These are phyloP conservation scores for Liodrosophila aerea DNA, from an alignment of 2,888 invertebrate species.

Conservation along the genomic window DNA sequence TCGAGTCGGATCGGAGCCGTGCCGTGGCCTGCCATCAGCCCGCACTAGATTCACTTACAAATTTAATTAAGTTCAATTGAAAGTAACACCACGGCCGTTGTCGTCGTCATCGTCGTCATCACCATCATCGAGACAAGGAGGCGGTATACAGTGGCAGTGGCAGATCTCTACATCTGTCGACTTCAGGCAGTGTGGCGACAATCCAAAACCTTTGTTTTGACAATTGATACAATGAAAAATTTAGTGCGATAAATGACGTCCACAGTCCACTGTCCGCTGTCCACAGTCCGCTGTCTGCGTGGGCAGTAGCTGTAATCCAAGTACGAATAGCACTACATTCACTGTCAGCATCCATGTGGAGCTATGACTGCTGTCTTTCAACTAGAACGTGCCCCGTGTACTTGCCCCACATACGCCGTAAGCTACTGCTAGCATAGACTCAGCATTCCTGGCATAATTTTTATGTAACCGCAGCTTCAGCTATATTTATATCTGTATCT, in stretches of 20 bases:
- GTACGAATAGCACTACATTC: too few relatives aligned
- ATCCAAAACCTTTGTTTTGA: conserved; percentile 76
- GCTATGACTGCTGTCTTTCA: not conserved
- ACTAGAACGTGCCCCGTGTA: conserved; percentile 40
- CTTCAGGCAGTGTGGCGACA: conserved; percentile 57
- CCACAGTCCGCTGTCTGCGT: conserved; percentile 54
- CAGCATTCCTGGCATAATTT: conserved; percentile 71
- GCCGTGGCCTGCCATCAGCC: conserved; percentile 58
- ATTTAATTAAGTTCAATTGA: conserved; percentile 83
- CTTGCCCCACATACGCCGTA: conserved; percentile 45
- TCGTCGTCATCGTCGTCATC: conserved; percentile 17
- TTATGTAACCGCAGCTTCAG: conserved; percentile 34
- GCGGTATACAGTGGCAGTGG: conserved; percentile 2
- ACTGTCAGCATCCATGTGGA: too few relatives aligned
- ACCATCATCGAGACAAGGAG: not conserved
- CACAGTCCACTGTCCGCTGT: conserved; percentile 26
- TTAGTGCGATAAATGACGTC: conserved; percentile 59
- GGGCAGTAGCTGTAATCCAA: conserved; percentile 37
- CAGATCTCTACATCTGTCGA: conserved; percentile 26
- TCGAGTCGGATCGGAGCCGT: too few relatives aligned
- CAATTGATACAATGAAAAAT: conserved; percentile 78
- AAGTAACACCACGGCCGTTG: conserved; percentile 72
- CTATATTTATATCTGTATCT: conserved; percentile 9
- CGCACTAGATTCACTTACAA: conserved; percentile 83
- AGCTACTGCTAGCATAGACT: not conserved